Base-by-base conservation (phyloP, 37 sponge, comb jelly and placozoan species). In the Theonella swinhoei region DNA sequence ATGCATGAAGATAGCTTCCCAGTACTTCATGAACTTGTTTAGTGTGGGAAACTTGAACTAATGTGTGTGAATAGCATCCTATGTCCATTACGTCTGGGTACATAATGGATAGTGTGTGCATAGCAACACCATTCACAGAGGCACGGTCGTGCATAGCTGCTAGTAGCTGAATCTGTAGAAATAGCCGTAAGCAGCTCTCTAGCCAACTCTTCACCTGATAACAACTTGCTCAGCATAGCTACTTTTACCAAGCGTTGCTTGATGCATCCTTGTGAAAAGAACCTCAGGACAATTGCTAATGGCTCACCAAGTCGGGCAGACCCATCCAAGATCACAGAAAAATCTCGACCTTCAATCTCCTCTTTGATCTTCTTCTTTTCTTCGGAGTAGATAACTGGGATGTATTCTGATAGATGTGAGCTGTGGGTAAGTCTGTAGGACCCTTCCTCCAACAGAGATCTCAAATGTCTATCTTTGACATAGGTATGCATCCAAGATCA, bases 241-340 rank as follows among this genome's bases (percentile, higher is more conserved):
- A 76, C 26, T n/a, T 65, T 38, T 20, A 74, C 68, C 67, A 80
- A 60, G 24, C 64, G 41, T 70, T 87, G 88, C n/a, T 66, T 25
- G 37, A 87, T 58, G 34, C 25, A 70, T 64, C 71, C 63, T 30
- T 80, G 82, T 29, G 39, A 68, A 32, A 74, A 70, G 33, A 66
- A 88, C 8, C 81, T 43, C 1, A 87, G 22, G 9, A 87, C 71
- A 42, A 88, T 76, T 25, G 71, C 88, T 40, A 81, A 58, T 14
- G 82, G 82, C 59, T 88, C 82, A 33, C 88, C 82, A 11, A 88
- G 62, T 22, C 77, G 40, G 33, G 88, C 66, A 14, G 88, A 71
- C 33, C 82, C 88, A 88, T 88, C 88, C 75, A 87, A 87, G 54
- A 79, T 42, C 1, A 88, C 77, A n/a, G 67, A 65, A 4, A 65